Conservation (phyloP, 2,113 vertebrate genomes). For the Lutjanus erythropterus region DNA sequence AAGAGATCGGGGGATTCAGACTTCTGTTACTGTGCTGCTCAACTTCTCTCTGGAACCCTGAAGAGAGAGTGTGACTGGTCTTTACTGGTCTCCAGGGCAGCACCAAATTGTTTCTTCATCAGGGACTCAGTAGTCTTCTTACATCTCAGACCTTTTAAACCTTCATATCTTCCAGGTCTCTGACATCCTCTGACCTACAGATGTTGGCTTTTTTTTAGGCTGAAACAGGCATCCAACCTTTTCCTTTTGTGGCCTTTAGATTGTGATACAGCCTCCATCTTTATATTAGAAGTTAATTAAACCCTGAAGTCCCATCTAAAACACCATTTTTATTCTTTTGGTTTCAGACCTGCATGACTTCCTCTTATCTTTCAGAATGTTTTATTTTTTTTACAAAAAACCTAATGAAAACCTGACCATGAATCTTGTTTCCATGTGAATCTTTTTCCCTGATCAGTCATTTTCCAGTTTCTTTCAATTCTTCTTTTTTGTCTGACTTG, state of each 20-base stretch:
- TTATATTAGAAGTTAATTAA: neutral
- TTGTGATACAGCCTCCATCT: no score
- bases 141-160: neutral
- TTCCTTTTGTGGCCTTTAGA: neutral
- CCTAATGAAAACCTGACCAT: no score
- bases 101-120: neutral
- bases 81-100: neutral
- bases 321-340: neutral
- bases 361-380: neutral
- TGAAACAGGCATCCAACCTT: no score
- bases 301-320: neutral
- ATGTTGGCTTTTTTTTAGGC: neutral
- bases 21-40: no score
- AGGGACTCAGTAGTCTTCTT: neutral
- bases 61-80: neutral
- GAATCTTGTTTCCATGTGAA: neutral
- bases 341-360: neutral
- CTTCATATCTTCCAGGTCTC: conserved; percentile 2
- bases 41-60: neutral
- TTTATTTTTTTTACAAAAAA: no score
- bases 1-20: no score
- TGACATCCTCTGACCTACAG: neutral
- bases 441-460: neutral
- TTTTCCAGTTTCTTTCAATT: neutral
- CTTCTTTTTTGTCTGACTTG: neutral